Evolutionary conservation across 2,113 vertebrate genomes (phyloP), one percentile per base, ranked within the genome.

Genomic region (Tor tambroides): DNA sequence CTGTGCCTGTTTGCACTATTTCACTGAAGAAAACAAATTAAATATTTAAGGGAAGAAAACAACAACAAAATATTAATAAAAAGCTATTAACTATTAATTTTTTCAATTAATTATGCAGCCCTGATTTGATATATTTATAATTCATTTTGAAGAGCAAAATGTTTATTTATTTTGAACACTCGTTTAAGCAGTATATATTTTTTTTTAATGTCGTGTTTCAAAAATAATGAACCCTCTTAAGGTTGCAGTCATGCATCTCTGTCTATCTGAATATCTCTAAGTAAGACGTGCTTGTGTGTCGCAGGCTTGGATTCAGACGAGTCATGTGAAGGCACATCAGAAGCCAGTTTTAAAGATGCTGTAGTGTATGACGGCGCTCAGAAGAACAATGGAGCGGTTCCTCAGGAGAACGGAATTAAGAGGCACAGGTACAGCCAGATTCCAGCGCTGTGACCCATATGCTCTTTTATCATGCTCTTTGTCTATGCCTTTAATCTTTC

Each of bases 281-380:
- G 6, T 30, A 38, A 21, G 30, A 35, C 0, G 26, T 32, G 2
- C 14, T 74, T 86, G 41, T 84, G 51, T 80, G 10, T 59, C 21
- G n/a, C 93, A 99, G 98, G 98, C 97, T 96, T 98, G 91, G 98
- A 99, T 89, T 98, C 97, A 0, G 97, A 98, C 75, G 97, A 97
- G 94, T 99, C 98, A 41, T 96, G 95, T 0, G 97, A 97, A 91
- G 97, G 96, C 26, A 95, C 95, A 87, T 96, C 97, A 6, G 98
- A 98, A 93, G 94, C 95, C 61, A 96, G 95, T 90, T 96, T 95
- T 89, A 97, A 97, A 92, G 94, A 95, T 56, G 96, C 95, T 71
- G 90, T 95, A 86, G 94, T 95, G 51, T 93, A 91, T 89, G 95
- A 93, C 75, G 90, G 93, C 26, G 93, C 89, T 56, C 95, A 94